phyloP scores from a whole-genome alignment of 2,113 vertebrate genomes.

The Dicaeum eximium region DNA sequence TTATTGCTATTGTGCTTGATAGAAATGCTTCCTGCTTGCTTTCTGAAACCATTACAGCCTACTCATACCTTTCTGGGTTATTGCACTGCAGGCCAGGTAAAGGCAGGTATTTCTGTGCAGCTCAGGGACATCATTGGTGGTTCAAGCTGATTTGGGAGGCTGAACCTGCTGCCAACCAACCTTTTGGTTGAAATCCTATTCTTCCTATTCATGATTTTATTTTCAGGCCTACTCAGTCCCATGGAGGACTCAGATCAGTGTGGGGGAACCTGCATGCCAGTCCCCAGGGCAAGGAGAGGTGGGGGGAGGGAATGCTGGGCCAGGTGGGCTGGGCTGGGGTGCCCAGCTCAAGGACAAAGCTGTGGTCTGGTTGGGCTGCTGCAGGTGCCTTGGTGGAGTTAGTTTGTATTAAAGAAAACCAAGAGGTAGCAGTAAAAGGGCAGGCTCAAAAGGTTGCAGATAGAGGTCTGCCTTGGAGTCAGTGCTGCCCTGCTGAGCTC shows the following conservation, averaged over 20 bases:
- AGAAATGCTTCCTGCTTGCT: not conserved
- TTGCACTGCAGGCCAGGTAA: not conserved
- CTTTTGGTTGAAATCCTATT: not conserved
- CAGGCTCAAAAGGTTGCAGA: not conserved
- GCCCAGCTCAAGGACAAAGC: accelerated
- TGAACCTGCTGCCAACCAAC: not conserved
- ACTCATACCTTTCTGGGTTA: not conserved
- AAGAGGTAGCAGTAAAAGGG: not conserved
- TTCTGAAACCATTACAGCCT: not conserved
- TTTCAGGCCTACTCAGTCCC: not conserved
- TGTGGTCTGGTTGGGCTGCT: not conserved
- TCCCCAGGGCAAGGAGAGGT: accelerated
- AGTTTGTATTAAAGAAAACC: not conserved
- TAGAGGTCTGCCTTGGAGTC: not conserved
- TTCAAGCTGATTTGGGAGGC: not conserved
- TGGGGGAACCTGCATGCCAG: accelerated
- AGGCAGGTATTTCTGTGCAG: not conserved
- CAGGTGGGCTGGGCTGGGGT: not conserved
- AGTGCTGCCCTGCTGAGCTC: not conserved
- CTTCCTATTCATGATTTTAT: not conserved
- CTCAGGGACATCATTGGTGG: not conserved
- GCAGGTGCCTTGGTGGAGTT: not conserved
- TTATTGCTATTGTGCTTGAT: not conserved
- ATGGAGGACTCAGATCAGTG: not conserved
- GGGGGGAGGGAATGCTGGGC: accelerated